These are phyloP conservation scores for Sogatella furcifera DNA, from an alignment of 1,140 invertebrate genomes.

Conservation along the genomic window DNA sequence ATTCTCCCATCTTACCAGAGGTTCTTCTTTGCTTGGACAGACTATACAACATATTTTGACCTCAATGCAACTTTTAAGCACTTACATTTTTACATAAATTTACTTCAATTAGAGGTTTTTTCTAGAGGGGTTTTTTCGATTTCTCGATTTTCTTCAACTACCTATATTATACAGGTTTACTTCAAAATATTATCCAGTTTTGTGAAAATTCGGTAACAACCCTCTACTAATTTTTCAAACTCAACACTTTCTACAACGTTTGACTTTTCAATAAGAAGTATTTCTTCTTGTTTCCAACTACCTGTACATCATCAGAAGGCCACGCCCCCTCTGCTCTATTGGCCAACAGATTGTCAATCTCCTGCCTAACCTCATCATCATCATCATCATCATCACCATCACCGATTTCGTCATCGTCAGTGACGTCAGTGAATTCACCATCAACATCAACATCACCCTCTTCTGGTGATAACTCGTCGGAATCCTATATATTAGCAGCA, in stretches of 20 bases:
- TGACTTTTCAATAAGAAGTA: background rate
- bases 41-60: no score
- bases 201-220: background rate
- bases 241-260: background rate
- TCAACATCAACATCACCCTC: constrained; percentile 31
- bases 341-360: constrained; percentile 25
- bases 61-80: no score
- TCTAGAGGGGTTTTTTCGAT: no score
- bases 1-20: no score
- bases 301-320: background rate
- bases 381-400: constrained; percentile 29
- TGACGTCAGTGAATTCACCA: constrained; percentile 35
- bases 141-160: no score
- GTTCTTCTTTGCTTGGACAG: no score
- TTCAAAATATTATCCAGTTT: no score
- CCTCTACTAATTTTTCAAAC: background rate
- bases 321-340: constrained; percentile 31
- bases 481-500: background rate
- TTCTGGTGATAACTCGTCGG: background rate
- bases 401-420: constrained; percentile 32
- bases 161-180: no score
- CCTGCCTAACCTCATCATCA: constrained; percentile 32
- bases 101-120: no score
- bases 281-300: no score
- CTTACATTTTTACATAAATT: no score